A percentile compares a stretch with the other conserved stretches of the same genome.
Evolutionary conservation across 2,113 vertebrate species (phyloP).

Genomic region (Sphaerodactylus townsendi): DNA sequence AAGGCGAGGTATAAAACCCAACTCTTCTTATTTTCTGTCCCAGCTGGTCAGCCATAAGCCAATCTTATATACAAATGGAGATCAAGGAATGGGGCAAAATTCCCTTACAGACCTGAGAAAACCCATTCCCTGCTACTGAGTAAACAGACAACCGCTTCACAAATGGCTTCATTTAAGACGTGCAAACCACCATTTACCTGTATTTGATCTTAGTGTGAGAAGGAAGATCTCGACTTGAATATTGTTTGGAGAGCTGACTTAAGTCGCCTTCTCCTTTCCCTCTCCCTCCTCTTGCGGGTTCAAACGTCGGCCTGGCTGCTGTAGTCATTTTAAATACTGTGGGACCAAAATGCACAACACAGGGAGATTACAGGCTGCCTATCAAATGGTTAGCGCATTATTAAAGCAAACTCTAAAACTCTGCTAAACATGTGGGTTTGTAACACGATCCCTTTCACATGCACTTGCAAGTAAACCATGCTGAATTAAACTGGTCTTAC

Average conservation of each 20-base stretch:
- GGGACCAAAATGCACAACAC: neutral
- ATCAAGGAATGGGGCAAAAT: too few relatives aligned
- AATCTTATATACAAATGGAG: neutral
- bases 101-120: neutral
- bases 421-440: neutral
- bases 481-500: too few relatives aligned
- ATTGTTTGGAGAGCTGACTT: constrained; percentile 95
- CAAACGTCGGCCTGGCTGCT: constrained; percentile 95
- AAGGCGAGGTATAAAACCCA: too few relatives aligned
- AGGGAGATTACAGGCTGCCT: neutral
- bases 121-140: neutral
- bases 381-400: neutral
- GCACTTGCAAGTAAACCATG: neutral
- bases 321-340: constrained; percentile 88
- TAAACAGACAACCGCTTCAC: neutral
- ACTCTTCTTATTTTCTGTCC: neutral
- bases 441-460: neutral
- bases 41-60: neutral
- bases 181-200: constrained; percentile 74
- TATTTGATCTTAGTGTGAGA: constrained; percentile 98
- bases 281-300: constrained; percentile 94
- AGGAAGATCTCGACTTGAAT: constrained; percentile 95
- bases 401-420: neutral
- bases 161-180: neutral
- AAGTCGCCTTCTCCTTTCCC: constrained; percentile 97